Percentiles rank a stretch among this genome's conserved stretches.
phyloP scores from a whole-genome alignment of 2,797 vertebrate genomes.

The Anabas testudineus region DNA sequence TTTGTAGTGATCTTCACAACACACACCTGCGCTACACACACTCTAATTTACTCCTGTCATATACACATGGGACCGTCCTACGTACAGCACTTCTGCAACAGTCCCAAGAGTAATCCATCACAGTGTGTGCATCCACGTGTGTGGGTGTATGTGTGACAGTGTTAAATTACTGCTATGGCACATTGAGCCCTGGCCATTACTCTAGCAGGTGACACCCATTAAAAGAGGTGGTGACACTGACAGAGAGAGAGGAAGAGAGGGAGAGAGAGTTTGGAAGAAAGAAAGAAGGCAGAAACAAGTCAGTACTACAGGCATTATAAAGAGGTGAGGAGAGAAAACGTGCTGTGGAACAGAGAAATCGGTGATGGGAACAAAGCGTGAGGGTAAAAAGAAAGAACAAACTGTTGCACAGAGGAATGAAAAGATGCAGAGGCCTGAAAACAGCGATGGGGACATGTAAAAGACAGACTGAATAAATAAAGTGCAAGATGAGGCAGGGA shows the following conservation, averaged over 20 bases:
- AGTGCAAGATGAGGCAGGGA: constrained; percentile 8
- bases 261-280: constrained; percentile 19
- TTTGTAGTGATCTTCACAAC: constrained; percentile 39
- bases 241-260: constrained; percentile 37
- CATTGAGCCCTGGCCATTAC: constrained; percentile 79
- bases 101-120: constrained; percentile 74
- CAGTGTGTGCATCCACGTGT: constrained; percentile 31
- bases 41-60: constrained; percentile 67
- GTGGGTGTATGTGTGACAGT: constrained; percentile 71
- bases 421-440: constrained; percentile 7
- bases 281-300: constrained; percentile 22
- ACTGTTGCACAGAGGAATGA: neutral
- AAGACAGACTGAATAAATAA: constrained; percentile 30
- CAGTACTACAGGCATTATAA: neutral
- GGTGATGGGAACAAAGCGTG: neutral
- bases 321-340: neutral
- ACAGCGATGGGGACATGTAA: constrained; percentile 4
- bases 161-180: constrained; percentile 82
- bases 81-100: constrained; percentile 67
- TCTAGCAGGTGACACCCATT: constrained; percentile 79
- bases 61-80: constrained; percentile 58
- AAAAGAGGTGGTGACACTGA: constrained; percentile 76
- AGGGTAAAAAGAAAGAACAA: neutral
- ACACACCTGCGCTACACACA: constrained; percentile 19
- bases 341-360: neutral